These are phyloP conservation scores for Otolemur garnettii DNA, from an alignment of 2,113 vertebrate genomes.

Conservation along the genomic window DNA sequence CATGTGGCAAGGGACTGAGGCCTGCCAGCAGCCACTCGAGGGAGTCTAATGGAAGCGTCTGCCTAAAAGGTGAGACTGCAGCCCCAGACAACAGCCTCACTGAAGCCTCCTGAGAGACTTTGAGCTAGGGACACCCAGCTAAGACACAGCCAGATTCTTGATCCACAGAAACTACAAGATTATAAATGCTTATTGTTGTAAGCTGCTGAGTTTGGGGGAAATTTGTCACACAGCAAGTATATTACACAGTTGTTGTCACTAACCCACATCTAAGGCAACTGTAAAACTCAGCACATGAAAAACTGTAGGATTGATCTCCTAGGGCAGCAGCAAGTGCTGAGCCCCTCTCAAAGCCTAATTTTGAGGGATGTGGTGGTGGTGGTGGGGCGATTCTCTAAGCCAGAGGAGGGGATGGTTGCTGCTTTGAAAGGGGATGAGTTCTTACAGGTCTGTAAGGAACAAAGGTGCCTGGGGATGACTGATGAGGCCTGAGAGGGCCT, in stretches of 20 bases:
- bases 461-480: background rate
- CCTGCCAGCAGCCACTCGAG: background rate
- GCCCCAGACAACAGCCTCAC: background rate
- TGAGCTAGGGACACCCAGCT: background rate
- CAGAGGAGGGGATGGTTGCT: background rate
- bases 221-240: background rate
- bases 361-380: background rate
- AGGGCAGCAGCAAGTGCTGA: background rate
- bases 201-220: background rate
- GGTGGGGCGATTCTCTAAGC: background rate
- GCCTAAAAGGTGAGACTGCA: background rate
- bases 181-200: background rate
- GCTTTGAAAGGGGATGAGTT: background rate
- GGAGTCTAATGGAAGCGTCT: background rate
- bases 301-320: too few species aligned
- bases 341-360: background rate
- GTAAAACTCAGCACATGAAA: background rate
- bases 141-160: background rate
- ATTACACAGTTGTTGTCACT: background rate
- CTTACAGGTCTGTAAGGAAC: background rate
- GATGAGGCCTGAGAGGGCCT: background rate
- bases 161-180: background rate
- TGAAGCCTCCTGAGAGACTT: background rate
- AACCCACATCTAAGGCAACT: background rate
- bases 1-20: background rate